Evolutionary conservation across 2,797 vertebrate species (phyloP).

Genomic region (Uromys caudimaculatus): DNA sequence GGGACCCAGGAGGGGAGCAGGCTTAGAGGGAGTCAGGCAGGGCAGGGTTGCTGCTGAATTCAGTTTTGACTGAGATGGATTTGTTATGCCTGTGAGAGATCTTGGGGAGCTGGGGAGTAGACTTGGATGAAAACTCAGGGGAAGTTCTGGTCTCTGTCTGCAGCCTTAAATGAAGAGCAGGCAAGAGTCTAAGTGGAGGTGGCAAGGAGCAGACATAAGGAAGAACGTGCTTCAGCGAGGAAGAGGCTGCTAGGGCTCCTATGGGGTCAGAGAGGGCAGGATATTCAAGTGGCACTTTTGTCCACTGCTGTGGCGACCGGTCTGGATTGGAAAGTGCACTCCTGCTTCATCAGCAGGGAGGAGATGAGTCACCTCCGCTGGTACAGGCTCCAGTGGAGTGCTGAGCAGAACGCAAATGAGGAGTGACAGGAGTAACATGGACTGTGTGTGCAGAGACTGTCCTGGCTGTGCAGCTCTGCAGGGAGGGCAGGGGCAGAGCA

Average conservation of each 20-base stretch:
- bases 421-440: background rate
- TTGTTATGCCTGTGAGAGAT: background rate
- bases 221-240: background rate
- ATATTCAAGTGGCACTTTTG: background rate
- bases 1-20: background rate
- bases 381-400: background rate
- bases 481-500: background rate
- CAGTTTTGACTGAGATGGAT: background rate
- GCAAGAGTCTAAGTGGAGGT: background rate
- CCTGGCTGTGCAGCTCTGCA: background rate
- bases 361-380: background rate
- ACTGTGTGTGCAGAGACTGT: background rate
- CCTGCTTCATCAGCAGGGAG: background rate
- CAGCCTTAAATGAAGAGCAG: background rate
- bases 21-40: background rate
- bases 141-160: background rate
- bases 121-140: background rate
- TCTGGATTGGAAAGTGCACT: background rate
- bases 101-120: background rate
- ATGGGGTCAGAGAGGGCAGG: background rate
- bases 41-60: background rate
- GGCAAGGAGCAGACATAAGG: background rate
- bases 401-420: background rate
- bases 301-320: background rate
- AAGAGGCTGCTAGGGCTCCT: background rate